Conservation (phyloP, 1,140 invertebrate genomes). For the Leptinotarsa undecemlineata region DNA sequence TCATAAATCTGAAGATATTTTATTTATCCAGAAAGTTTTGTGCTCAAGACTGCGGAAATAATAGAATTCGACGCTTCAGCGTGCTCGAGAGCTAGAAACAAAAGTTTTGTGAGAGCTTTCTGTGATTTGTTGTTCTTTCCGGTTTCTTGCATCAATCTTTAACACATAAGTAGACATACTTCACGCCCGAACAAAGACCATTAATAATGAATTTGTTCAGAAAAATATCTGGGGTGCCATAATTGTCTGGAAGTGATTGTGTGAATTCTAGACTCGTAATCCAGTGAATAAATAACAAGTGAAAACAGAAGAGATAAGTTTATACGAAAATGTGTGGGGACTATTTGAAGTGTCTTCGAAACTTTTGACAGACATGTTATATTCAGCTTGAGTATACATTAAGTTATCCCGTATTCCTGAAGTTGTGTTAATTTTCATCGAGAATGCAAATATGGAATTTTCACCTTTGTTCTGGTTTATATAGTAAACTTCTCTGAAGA, state of each 20-base stretch:
- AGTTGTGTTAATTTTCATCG: too few species aligned
- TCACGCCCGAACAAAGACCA: constrained; percentile 39
- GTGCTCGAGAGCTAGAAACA: constrained; percentile 20
- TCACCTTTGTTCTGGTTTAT: too few species aligned
- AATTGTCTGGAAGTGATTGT: neutral
- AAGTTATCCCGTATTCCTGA: too few species aligned
- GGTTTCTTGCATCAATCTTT: constrained; percentile 20
- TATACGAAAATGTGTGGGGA: too few species aligned
- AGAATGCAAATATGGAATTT: too few species aligned
- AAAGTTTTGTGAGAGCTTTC: constrained; percentile 15
- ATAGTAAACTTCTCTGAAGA: too few species aligned
- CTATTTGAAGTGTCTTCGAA: too few species aligned
- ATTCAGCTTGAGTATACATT: too few species aligned
- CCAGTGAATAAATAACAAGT: neutral
- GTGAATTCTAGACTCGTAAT: neutral
- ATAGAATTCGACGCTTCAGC: constrained; percentile 18
- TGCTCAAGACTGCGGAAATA: constrained; percentile 22
- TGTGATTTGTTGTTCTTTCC: constrained; percentile 25
- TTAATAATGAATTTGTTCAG: neutral
- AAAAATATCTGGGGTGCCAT: constrained; percentile 3
- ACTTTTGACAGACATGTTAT: too few species aligned
- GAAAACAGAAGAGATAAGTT: too few species aligned
- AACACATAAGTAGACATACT: constrained; percentile 13
- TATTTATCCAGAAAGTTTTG: constrained; percentile 20
- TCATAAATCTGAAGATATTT: constrained; percentile 23